Evolutionary conservation across 2,113 vertebrate species (phyloP), one percentile per base, ranked within the genome.

Genomic region (Megaleporinus macrocephalus): DNA sequence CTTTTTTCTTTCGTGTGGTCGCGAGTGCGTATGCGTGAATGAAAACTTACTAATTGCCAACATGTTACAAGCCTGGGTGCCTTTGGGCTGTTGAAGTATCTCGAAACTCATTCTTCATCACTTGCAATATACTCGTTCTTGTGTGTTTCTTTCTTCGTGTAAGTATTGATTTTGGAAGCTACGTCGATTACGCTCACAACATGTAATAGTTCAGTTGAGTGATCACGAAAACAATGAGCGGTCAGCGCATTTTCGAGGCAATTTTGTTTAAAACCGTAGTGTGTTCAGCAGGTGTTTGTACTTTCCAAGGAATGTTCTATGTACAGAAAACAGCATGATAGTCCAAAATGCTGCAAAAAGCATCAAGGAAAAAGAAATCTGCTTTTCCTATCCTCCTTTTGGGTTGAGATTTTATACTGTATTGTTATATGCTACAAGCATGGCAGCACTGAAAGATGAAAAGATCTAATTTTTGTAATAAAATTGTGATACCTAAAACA

Each of bases 381-480:
- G 92, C 93, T 94, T 93, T 93, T 90, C 92, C 88, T 85, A 85
- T 91, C 84, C 87, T 89, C 88, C 82, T 88, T 91, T 88, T 89
- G 86, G 89, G 90, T 92, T 89, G 84, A 90, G 87, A 84, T 95
- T 95, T 95, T 94, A 89, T 94, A 94, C 92, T 89, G 90, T 93
- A 92, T 93, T 93, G 92, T 92, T 93, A 92, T 90, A 94, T 91
- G 94, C 93, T 94, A 90, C 88, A 91, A 93, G 93, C 94, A 95
- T 94, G 94, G 92, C 93, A 90, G 88, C 90, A 93, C 91, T 77
- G 83, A 92, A 85, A 90, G 89, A 93, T 87, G 53, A 49, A 91
- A 87, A 91, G 91, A 90, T 94, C 86, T 95, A 94, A 92, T 93
- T 94, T 95, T 95, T 94, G 82, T 92, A 95, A 95, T 94, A 94